Evolutionary conservation across 23 tunicate genomes (phyloP).

Genomic region (Trididemnum nubilum): DNA sequence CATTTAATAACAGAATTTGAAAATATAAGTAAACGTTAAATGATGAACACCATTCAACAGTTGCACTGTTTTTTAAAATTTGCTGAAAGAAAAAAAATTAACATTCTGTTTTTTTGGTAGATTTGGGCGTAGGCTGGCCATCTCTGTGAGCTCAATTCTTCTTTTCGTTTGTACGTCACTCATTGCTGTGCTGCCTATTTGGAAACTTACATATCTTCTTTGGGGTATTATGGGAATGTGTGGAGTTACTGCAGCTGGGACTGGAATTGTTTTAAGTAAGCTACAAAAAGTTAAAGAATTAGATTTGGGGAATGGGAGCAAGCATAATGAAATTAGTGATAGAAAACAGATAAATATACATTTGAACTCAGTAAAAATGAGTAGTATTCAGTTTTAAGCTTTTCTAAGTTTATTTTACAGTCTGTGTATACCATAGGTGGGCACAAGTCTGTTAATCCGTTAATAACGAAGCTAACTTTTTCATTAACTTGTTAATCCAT

Average conservation of each 20-base stretch:
- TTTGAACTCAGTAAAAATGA: too few relatives aligned
- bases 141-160: neutral
- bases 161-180: neutral
- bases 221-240: neutral
- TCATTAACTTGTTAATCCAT: too few relatives aligned
- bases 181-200: conserved; percentile 7
- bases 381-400: too few relatives aligned
- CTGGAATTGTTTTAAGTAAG: conserved; percentile 5
- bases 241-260: neutral
- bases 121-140: neutral
- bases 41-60: neutral
- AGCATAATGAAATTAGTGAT: too few relatives aligned
- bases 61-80: neutral
- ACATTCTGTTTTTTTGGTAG: too few relatives aligned
- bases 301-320: too few relatives aligned
- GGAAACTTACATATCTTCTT: conserved; percentile 2
- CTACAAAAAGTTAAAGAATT: too few relatives aligned
- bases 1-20: neutral
- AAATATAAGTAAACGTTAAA: neutral
- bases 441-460: too few relatives aligned
- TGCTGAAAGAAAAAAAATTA: neutral
- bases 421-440: too few relatives aligned
- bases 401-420: too few relatives aligned
- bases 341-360: too few relatives aligned
- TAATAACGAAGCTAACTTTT: too few relatives aligned